A percentile compares a stretch with the other conserved stretches of the same genome.
These are phyloP conservation scores for Nannobrachium achirus DNA, from an alignment of 2,113 vertebrate genomes.

Conservation along the genomic window DNA sequence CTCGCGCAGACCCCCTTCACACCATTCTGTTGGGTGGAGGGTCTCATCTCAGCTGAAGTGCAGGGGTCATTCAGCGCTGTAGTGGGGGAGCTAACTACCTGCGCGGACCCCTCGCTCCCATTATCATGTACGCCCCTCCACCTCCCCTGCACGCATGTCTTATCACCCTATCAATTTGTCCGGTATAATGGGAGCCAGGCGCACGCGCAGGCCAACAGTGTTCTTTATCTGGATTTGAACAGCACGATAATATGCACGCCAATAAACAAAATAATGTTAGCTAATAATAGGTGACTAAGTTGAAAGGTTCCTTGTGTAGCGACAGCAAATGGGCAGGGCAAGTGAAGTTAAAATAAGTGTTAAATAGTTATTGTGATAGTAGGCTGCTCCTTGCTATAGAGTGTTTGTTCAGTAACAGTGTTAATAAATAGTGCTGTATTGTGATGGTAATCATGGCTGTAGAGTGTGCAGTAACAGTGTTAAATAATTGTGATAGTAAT, in stretches of 20 bases:
- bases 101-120: constrained; percentile 50
- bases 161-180: constrained; percentile 1
- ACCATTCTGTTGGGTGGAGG: constrained; percentile 76
- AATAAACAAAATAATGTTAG: constrained; percentile 12
- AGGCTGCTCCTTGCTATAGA: too few relatives aligned
- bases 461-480: too few relatives aligned
- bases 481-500: too few relatives aligned
- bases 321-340: too few relatives aligned
- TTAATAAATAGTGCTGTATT: too few relatives aligned
- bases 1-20: constrained; percentile 62
- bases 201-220: constrained; percentile 18
- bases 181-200: constrained; percentile 17
- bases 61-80: constrained; percentile 76
- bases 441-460: too few relatives aligned
- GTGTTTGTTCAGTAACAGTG: too few relatives aligned
- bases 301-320: constrained; percentile 41
- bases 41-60: constrained; percentile 79
- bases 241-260: background rate
- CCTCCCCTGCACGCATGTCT: background rate
- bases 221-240: constrained; percentile 37
- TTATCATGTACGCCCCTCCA: constrained; percentile 1
- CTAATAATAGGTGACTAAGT: constrained; percentile 29
- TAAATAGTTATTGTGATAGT: too few relatives aligned
- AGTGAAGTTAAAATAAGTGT: too few relatives aligned
- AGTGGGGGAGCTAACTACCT: constrained; percentile 61